Percentiles rank a stretch among this genome's conserved stretches.
phyloP scores from a whole-genome alignment of 1,140 invertebrate species.

The Bursaphelenchus mucronatus region DNA sequence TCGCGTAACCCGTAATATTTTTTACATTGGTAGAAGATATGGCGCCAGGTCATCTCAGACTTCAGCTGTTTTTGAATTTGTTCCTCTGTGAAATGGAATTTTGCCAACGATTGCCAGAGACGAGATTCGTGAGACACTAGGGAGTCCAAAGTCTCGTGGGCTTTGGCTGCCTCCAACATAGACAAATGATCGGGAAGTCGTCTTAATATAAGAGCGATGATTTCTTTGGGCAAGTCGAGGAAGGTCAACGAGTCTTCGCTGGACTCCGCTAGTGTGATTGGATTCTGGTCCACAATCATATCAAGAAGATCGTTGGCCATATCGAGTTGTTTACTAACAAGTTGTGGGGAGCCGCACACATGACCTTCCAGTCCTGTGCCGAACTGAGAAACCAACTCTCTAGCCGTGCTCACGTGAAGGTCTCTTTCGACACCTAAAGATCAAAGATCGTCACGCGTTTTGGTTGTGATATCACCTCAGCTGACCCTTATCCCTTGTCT shows the following conservation, averaged over 20 bases:
- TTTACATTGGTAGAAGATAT: conserved; percentile 29
- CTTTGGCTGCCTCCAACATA: conserved; percentile 71
- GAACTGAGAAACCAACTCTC: conserved; percentile 53
- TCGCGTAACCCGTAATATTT: conserved; percentile 83
- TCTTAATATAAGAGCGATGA: conserved; percentile 78
- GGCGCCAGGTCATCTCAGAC: conserved; percentile 40
- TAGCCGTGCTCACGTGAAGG: conserved; percentile 53
- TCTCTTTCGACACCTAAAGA: conserved; percentile 50
- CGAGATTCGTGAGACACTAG: conserved; percentile 76
- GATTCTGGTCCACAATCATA: conserved; percentile 61
- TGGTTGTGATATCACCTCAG: neutral
- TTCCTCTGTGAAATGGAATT: conserved; percentile 82
- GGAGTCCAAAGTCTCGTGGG: conserved; percentile 72
- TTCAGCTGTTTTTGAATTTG: conserved; percentile 70
- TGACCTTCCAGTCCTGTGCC: conserved; percentile 48
- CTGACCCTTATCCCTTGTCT: neutral
- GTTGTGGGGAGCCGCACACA: conserved; percentile 54
- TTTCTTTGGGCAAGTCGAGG: conserved; percentile 84
- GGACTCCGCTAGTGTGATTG: conserved; percentile 66
- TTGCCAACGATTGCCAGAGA: conserved; percentile 82
- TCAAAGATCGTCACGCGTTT: neutral
- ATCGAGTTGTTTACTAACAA: conserved; percentile 46
- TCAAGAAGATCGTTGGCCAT: conserved; percentile 58
- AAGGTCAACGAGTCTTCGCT: conserved; percentile 77
- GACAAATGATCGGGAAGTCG: conserved; percentile 81